Evolutionary conservation across 2,797 vertebrate species (phyloP).

Genomic region (Malacoraja senta): DNA sequence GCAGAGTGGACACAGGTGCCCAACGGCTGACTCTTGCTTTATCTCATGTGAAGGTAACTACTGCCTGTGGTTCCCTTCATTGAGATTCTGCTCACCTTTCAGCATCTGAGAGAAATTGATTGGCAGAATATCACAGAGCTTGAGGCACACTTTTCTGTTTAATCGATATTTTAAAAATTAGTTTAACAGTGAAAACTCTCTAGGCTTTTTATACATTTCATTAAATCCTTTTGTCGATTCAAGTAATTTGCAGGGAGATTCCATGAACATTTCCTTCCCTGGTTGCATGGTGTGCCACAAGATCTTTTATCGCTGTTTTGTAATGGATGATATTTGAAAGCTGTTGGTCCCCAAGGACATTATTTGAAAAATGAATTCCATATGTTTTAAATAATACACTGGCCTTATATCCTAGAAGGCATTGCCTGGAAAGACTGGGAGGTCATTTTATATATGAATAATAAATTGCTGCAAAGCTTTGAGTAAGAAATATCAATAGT

Average conservation of each 20-base stretch:
- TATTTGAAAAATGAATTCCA: conserved; percentile 21
- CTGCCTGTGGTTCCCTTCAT: neutral
- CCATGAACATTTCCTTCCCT: neutral
- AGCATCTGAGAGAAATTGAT: neutral
- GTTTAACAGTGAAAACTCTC: neutral
- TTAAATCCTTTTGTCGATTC: neutral
- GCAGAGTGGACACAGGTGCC: too few relatives aligned
- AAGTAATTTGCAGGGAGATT: neutral
- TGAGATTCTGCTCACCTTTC: neutral
- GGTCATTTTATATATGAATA: neutral
- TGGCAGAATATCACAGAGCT: neutral
- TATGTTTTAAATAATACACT: neutral
- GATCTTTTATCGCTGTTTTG: neutral
- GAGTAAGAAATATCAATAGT: neutral
- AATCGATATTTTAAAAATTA: neutral
- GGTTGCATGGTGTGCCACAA: neutral
- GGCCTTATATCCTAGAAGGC: too few relatives aligned
- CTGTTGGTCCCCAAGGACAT: neutral
- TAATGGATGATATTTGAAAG: neutral
- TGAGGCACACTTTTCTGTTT: neutral
- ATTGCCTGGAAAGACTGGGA: too few relatives aligned
- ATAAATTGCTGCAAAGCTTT: conserved; percentile 13
- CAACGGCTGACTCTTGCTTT: too few relatives aligned
- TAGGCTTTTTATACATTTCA: neutral
- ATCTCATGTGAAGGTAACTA: too few relatives aligned